Base-by-base conservation (phyloP, 2,888 invertebrate species). In the Rhingia rostrata region DNA sequence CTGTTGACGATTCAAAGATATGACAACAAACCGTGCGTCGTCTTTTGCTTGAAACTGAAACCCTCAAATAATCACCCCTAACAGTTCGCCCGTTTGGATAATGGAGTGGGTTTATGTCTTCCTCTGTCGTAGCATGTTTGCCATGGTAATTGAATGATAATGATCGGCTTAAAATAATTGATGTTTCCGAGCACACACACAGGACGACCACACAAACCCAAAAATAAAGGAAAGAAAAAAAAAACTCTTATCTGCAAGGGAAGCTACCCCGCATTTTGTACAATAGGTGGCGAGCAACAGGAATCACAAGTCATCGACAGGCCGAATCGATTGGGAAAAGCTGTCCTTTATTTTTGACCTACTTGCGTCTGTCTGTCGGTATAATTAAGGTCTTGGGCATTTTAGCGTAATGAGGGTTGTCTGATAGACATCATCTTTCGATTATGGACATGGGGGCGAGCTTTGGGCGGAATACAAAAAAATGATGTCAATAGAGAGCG, bases 111-210 rank as follows among this genome's bases (percentile, higher is more conserved):
- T 35, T 49, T 63, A 30, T 49, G 22, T 49, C 49, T 9, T 9
- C 7, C 39, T 33, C 58, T n/a, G 6, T 4, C 14, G 9, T 56
- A 37, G 3, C 45, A 56, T 67, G 45, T 53, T 66, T 53, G 53
- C 10, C 10, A 66, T 53, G 41, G 66, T 67, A 67, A 67, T 67
- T 56, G 56, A 67, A 67, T 67, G 37, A 35, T 43, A 67, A 67
- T 54, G 56, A 67, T 67, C 35, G 67, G 37, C 35, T 63, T 14
- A 43, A 45, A 45, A 45, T 60, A 45, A 60, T 33, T 49, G 12
- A 47, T 49, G 37, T 47, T 22, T 22, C 22, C n/a, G 6, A 9
- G 4, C 51, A 67, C 33, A 22, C n/a, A 9, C n/a, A 51, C 4
- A 35, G 32, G 56, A 56, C 35, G 30, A 22, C 43, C 54, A 35